These are phyloP conservation scores for Bilobella aurantiaca DNA, from an alignment of 1,140 invertebrate species.

Conservation along the genomic window DNA sequence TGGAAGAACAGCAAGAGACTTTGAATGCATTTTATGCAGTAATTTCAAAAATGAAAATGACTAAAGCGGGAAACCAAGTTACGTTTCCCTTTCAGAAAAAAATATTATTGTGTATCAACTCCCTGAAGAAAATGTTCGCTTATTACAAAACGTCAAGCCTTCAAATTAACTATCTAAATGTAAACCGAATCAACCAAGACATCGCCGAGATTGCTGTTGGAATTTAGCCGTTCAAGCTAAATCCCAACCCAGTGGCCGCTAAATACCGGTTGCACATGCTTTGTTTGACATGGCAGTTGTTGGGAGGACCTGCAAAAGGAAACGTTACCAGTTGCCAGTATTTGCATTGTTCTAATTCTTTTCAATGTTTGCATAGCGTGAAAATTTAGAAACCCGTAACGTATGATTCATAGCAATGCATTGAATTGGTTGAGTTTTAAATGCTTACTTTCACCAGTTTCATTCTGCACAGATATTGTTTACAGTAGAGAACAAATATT, in stretches of 20 bases:
- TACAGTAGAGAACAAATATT: no score
- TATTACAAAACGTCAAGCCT: neutral
- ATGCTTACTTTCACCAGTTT: no score
- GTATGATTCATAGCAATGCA: no score
- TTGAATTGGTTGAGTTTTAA: no score
- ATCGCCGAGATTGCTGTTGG: neutral
- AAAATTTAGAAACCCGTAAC: no score
- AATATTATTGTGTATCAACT: neutral
- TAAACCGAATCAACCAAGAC: neutral
- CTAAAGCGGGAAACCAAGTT: neutral
- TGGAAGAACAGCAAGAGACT: neutral
- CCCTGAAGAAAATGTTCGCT: neutral
- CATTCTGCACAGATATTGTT: no score
- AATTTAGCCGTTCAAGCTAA: neutral
- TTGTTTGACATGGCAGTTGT: neutral
- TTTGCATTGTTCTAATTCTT: no score
- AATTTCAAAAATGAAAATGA: neutral
- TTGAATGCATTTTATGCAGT: neutral
- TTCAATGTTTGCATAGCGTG: no score
- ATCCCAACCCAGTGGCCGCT: neutral
- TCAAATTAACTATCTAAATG: neutral
- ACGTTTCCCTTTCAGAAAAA: neutral
- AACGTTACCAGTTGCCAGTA: no score
- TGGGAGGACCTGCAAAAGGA: neutral
- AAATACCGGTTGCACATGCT: constrained; percentile 2